Percentiles rank a stretch among this genome's conserved stretches.
Conservation (phyloP, 2,113 vertebrate genomes). For the Noturus placidus region DNA sequence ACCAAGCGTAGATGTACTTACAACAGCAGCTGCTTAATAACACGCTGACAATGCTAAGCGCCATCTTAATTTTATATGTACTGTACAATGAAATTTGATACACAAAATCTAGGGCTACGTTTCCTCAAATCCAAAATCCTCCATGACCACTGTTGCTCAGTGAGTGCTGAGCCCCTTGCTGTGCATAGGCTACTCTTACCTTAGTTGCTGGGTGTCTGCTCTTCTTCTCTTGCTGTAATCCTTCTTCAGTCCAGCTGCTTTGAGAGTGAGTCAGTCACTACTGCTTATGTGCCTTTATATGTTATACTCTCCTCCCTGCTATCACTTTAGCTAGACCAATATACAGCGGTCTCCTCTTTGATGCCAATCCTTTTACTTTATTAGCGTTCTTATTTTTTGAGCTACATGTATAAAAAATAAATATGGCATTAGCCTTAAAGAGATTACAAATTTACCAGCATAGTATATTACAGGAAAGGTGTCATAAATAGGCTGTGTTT, state of each 20-base stretch:
- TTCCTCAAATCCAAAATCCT: background rate
- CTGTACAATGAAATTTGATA: background rate
- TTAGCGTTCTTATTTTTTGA: slow-evolving; percentile 58
- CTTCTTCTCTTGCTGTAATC: slow-evolving; percentile 54
- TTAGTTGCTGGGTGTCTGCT: slow-evolving; percentile 42
- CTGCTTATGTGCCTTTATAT: slow-evolving; percentile 63
- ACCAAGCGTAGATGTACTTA: background rate
- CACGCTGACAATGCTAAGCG: background rate
- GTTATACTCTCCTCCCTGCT: slow-evolving; percentile 52
- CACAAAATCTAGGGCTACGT: background rate
- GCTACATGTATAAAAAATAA: slow-evolving; percentile 58
- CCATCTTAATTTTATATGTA: background rate
- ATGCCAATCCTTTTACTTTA: slow-evolving; percentile 67
- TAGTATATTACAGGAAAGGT: background rate
- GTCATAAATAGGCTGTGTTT: background rate
- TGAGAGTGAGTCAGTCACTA: slow-evolving; percentile 31
- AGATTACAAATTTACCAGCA: slow-evolving; percentile 11
- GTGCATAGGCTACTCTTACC: slow-evolving; percentile 34
- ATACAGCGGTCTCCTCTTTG: slow-evolving; percentile 51
- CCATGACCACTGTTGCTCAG: background rate
- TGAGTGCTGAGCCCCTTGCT: background rate
- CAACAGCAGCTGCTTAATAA: background rate
- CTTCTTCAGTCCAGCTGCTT: slow-evolving; percentile 36
- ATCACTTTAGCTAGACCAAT: slow-evolving; percentile 53
- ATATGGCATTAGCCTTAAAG: background rate